Evolutionary conservation across 2,888 invertebrate species (phyloP).

Genomic region (Pteria penguin): DNA sequence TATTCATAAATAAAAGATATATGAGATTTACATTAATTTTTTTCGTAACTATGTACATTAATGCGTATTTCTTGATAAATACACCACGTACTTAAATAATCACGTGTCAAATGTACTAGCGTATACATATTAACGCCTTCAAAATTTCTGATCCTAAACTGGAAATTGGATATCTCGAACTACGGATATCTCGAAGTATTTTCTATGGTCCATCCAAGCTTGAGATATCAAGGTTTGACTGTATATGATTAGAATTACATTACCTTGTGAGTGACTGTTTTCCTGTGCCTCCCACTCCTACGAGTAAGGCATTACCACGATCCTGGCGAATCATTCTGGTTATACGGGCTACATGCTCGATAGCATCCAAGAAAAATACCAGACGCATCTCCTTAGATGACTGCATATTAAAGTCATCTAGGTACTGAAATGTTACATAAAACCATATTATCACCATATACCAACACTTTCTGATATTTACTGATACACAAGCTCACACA

Average conservation of each 20-base stretch:
- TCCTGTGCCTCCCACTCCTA: slow-evolving; percentile 81
- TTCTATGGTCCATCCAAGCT: too few species aligned
- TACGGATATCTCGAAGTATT: too few species aligned
- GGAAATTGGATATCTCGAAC: too few species aligned
- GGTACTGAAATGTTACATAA: slow-evolving; percentile 83
- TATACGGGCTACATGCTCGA: slow-evolving; percentile 80
- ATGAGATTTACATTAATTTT: too few species aligned
- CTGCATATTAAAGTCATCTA: slow-evolving; percentile 90
- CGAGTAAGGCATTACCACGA: slow-evolving; percentile 80
- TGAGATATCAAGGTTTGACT: too few species aligned
- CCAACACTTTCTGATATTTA: background rate
- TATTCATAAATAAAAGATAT: too few species aligned
- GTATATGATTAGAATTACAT: background rate
- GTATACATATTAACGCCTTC: too few species aligned
- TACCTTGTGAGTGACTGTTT: slow-evolving; percentile 81
- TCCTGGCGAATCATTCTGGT: slow-evolving; percentile 80
- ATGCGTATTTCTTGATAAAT: too few species aligned
- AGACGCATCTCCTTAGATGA: slow-evolving; percentile 90
- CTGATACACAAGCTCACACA: too few species aligned
- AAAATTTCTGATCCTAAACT: background rate
- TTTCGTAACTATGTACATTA: too few species aligned
- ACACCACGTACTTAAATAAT: too few species aligned
- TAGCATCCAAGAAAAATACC: slow-evolving; percentile 88
- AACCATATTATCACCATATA: background rate
- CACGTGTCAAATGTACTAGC: too few species aligned